A percentile compares a stretch with the other conserved stretches of the same genome.
phyloP scores from a whole-genome alignment of 2,113 vertebrate species.

The Chamaea fasciata region DNA sequence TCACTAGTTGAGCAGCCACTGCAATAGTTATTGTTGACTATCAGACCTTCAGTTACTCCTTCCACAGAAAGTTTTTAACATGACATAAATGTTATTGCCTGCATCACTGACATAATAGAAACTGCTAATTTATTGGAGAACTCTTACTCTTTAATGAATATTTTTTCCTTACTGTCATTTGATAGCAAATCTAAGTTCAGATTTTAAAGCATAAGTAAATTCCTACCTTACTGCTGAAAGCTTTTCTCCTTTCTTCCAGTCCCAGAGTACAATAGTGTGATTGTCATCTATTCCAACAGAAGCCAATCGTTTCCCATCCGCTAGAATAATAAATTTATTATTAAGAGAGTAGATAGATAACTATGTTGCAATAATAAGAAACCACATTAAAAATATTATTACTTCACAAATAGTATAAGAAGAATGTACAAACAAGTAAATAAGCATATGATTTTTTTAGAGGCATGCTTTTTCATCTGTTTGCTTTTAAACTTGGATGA shows the following conservation, averaged over 20 bases:
- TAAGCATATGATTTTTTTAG: not conserved
- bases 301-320: slow-evolving; percentile 92
- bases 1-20: not conserved
- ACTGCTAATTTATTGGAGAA: not conserved
- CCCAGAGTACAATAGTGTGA: slow-evolving; percentile 94
- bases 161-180: not conserved
- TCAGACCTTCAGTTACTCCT: not conserved
- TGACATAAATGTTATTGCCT: not conserved
- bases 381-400: not conserved
- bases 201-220: not conserved
- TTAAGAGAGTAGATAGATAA: slow-evolving; percentile 32
- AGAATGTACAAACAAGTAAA: not conserved
- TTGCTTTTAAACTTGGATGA: not conserved
- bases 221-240: slow-evolving; percentile 88
- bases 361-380: not conserved
- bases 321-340: slow-evolving; percentile 68
- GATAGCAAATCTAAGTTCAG: not conserved
- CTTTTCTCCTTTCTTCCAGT: slow-evolving; percentile 97
- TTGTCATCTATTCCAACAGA: slow-evolving; percentile 94
- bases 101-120: not conserved
- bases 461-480: not conserved
- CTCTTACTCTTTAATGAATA: not conserved
- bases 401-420: not conserved
- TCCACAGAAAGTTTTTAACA: not conserved
- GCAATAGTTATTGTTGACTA: not conserved